phyloP scores from a whole-genome alignment of 2,113 vertebrate genomes.

The Melanocharis versteri region DNA sequence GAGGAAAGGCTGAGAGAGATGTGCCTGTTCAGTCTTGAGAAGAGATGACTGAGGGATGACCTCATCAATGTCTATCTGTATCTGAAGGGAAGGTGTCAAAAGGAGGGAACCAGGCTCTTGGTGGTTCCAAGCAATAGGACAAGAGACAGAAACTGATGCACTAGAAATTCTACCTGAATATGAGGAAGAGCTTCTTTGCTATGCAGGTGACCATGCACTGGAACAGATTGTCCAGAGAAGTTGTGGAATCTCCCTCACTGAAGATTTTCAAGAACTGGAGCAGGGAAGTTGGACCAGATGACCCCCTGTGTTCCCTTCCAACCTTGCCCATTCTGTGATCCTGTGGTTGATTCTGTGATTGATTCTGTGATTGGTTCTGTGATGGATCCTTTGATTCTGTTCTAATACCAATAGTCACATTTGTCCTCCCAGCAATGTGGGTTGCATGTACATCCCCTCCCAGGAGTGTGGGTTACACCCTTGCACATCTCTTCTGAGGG shows the following conservation, averaged over 20 bases:
- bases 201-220: fast-evolving
- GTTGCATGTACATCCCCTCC: neutral
- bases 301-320: neutral
- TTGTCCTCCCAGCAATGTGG: neutral
- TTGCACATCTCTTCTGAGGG: neutral
- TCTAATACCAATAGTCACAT: neutral
- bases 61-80: neutral
- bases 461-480: neutral
- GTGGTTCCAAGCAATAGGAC: neutral
- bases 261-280: neutral
- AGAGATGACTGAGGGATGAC: too few relatives aligned
- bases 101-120: neutral
- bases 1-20: neutral
- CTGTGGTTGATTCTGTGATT: neutral
- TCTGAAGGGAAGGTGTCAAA: neutral
- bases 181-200: neutral
- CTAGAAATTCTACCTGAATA: neutral
- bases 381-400: neutral
- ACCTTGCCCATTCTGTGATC: neutral
- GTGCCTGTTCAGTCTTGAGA: neutral
- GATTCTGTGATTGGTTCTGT: neutral
- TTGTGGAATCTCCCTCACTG: neutral
- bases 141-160: neutral
- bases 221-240: fast-evolving
- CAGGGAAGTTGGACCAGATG: neutral